Evolutionary conservation across 2,888 invertebrate species (phyloP).

Genomic region (Phyllotreta cruciferae): DNA sequence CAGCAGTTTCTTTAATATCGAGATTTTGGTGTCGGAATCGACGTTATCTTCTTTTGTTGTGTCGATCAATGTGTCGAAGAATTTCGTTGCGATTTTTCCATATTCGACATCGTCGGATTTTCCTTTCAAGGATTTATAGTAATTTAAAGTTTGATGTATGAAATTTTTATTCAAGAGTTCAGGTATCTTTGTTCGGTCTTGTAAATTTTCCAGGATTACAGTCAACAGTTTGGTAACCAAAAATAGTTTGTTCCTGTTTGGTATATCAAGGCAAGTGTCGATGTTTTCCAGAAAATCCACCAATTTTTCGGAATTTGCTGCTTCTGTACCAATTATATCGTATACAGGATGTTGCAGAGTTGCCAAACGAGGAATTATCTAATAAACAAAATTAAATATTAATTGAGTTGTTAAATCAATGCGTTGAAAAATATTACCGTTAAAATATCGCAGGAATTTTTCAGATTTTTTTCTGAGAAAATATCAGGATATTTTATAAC

Average conservation of each 20-base stretch:
- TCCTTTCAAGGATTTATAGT: conserved; percentile 66
- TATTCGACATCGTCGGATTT: conserved; percentile 67
- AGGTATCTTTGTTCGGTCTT: conserved; percentile 62
- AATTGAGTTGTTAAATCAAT: neutral
- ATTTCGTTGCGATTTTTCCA: conserved; percentile 65
- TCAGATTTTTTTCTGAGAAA: conserved; percentile 66
- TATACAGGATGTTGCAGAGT: conserved; percentile 71
- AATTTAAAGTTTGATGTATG: conserved; percentile 68
- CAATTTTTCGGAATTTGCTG: conserved; percentile 64
- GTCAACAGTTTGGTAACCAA: conserved; percentile 68
- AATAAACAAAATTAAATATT: conserved; percentile 49
- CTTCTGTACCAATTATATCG: conserved; percentile 65
- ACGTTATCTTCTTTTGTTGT: conserved; percentile 63
- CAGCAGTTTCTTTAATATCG: conserved; percentile 69
- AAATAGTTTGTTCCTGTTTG: conserved; percentile 67
- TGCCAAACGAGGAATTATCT: conserved; percentile 68
- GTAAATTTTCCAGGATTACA: conserved; percentile 62
- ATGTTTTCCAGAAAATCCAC: conserved; percentile 66
- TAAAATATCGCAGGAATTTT: conserved; percentile 65
- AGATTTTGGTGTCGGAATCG: conserved; percentile 64
- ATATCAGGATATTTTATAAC: conserved; percentile 15
- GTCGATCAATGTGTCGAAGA: conserved; percentile 63
- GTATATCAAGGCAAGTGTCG: conserved; percentile 62
- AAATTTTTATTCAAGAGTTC: conserved; percentile 70
- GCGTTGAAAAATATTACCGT: conserved; percentile 60